Evolutionary conservation across 2,113 vertebrate species (phyloP), one percentile per base, ranked within the genome.

Genomic region (Neolamprologus brichardi): DNA sequence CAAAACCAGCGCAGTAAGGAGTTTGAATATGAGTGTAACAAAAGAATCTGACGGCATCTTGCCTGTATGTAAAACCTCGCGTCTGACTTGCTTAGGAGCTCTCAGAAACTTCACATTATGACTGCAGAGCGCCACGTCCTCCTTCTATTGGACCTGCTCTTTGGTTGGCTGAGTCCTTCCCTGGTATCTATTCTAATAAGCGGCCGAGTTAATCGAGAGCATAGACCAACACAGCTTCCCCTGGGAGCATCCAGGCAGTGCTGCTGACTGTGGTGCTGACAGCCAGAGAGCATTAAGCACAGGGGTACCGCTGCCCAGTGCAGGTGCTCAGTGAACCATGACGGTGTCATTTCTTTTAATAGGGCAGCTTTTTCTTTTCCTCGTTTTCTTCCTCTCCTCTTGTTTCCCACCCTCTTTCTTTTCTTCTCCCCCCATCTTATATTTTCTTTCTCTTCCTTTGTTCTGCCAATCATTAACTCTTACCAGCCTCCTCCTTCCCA

Each of bases 301-400:
- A 91, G 88, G 90, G 92, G 79, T 87, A 91, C 92, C 67, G 91
- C 93, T 46, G 91, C 91, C 92, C 91, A 90, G 89, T 86, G 91
- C 90, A 86, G 88, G 80, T 75, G 37, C 89, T 83, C 95, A 92
- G 80, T 94, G 91, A 95, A 95, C 95, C 94, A 81, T 94, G 94
- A 94, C 93, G 84, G 94, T 95, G 94, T 95, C 95, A 94, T 93
- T 93, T 92, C 93, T 95, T 96, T 95, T 95, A 96, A 96, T 95
- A 95, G 95, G 93, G 88, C 87, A 51, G 44, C 92, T 90, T 88
- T 90, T 90, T 93, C 90, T 93, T 49, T 77, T 77, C 25, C 70
- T 77, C 41, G 70, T 89, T 80, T 77, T 67, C 64, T 60, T 83
- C 44, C 81, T 53, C 79, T 67, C 62, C 70, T 86, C 86, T 87